These are phyloP conservation scores for Tinea pellionella DNA, from an alignment of 2,888 invertebrate genomes.

Conservation along the genomic window DNA sequence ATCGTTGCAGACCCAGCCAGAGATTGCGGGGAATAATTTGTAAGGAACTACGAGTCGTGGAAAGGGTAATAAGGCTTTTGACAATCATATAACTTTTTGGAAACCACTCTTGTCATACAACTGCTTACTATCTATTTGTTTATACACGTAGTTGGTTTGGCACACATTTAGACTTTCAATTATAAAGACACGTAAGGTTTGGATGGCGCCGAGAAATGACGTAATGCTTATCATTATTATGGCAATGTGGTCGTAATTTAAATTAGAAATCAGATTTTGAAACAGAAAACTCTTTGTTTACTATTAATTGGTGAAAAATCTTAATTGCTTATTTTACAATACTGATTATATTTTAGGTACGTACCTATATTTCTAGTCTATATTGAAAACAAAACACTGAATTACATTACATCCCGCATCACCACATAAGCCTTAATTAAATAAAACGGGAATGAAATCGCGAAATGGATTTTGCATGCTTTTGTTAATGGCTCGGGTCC, in stretches of 20 bases:
- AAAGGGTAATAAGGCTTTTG: not conserved
- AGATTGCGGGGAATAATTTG: too few relatives aligned
- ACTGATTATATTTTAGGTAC: too few relatives aligned
- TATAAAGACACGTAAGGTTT: constrained; percentile 28
- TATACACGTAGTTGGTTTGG: constrained; percentile 1
- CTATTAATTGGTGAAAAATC: too few relatives aligned
- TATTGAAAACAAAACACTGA: constrained; percentile 11
- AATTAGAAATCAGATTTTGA: too few relatives aligned
- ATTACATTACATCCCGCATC: constrained; percentile 15
- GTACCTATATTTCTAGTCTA: not conserved
- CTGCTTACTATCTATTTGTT: not conserved
- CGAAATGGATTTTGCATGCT: constrained; percentile 69
- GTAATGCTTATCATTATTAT: constrained; percentile 25
- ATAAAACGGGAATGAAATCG: constrained; percentile 68
- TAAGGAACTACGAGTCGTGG: too few relatives aligned
- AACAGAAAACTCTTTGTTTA: too few relatives aligned
- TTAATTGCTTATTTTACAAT: too few relatives aligned
- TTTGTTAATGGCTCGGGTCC: constrained; percentile 58
- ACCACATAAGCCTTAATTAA: constrained; percentile 63
- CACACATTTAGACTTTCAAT: constrained; percentile 33
- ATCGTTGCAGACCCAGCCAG: too few relatives aligned
- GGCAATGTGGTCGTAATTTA: not conserved
- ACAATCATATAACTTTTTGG: not conserved
- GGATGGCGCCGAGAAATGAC: constrained; percentile 47
- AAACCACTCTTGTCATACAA: not conserved